Percentiles rank a stretch among this genome's conserved stretches.
phyloP scores from a whole-genome alignment of 1,140 invertebrate genomes.

The Heliconius melpomene region DNA sequence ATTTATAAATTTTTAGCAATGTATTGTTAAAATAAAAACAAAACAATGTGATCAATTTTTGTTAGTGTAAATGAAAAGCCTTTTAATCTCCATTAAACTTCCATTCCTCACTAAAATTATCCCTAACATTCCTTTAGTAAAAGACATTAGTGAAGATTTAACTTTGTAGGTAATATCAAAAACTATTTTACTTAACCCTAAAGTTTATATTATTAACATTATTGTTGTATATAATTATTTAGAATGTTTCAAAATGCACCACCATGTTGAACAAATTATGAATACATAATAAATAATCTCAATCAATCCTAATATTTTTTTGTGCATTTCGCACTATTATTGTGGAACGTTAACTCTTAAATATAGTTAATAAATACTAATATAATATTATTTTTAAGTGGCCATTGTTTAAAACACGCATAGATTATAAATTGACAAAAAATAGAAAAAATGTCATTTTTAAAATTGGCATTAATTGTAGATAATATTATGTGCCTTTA shows the following conservation, averaged over 20 bases:
- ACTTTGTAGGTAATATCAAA: neutral
- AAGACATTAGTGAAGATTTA: conserved; percentile 34
- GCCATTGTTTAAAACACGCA: conserved; percentile 2
- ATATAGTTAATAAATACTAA: conserved; percentile 6
- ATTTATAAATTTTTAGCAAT: neutral
- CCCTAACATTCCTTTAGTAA: conserved; percentile 42
- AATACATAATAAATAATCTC: neutral
- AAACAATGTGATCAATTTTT: neutral
- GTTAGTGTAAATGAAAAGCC: neutral
- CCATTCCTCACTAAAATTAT: conserved; percentile 30
- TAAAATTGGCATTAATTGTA: neutral
- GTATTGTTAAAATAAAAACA: neutral
- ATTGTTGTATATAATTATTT: neutral
- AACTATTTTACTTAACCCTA: neutral
- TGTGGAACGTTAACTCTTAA: neutral
- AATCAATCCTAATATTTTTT: neutral
- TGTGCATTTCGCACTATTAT: neutral
- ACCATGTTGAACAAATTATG: neutral
- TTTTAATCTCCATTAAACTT: neutral
- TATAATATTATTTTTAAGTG: neutral
- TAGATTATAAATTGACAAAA: neutral
- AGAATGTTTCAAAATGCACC: neutral
- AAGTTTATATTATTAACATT: neutral
- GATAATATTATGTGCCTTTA: conserved; percentile 21
- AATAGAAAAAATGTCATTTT: neutral